Evolutionary conservation across 2,113 vertebrate genomes (phyloP).

Genomic region (Epinephelus lanceolatus): DNA sequence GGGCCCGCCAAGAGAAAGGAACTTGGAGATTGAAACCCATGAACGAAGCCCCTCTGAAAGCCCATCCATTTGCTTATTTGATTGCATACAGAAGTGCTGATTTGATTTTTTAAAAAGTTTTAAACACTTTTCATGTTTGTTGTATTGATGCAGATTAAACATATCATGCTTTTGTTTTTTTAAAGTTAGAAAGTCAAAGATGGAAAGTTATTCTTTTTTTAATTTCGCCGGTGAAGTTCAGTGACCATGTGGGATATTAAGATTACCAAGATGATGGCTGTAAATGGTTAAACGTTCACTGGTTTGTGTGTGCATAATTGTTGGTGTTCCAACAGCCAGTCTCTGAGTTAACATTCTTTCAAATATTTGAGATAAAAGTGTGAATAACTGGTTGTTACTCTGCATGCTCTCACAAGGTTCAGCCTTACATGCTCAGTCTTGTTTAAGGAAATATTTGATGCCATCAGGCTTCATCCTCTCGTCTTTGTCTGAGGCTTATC

Average conservation of each 20-base stretch:
- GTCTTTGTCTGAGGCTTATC: constrained; percentile 17
- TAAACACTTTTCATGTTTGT: background rate
- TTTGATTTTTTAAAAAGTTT: background rate
- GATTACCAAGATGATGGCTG: background rate
- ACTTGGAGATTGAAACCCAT: constrained; percentile 18
- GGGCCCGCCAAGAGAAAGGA: constrained; percentile 31
- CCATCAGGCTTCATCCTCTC: constrained; percentile 6
- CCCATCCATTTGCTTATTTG: constrained; percentile 10
- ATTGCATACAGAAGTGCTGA: background rate
- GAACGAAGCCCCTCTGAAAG: background rate
- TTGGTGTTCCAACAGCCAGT: constrained; percentile 17
- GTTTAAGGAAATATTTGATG: constrained; percentile 61
- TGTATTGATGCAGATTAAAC: background rate
- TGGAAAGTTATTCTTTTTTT: background rate
- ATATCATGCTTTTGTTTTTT: background rate
- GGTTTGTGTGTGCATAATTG: constrained; percentile 1
- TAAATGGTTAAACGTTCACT: constrained; percentile 17
- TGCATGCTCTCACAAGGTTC: constrained; percentile 59
- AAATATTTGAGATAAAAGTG: constrained; percentile 53
- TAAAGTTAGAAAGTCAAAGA: background rate
- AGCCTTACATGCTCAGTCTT: constrained; percentile 57
- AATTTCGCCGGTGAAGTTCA: background rate
- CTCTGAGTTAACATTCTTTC: constrained; percentile 26
- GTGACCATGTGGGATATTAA: background rate
- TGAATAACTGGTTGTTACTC: constrained; percentile 52